Base-by-base conservation (phyloP, 1,140 invertebrate species). In the Pachypeltis micranthus region DNA sequence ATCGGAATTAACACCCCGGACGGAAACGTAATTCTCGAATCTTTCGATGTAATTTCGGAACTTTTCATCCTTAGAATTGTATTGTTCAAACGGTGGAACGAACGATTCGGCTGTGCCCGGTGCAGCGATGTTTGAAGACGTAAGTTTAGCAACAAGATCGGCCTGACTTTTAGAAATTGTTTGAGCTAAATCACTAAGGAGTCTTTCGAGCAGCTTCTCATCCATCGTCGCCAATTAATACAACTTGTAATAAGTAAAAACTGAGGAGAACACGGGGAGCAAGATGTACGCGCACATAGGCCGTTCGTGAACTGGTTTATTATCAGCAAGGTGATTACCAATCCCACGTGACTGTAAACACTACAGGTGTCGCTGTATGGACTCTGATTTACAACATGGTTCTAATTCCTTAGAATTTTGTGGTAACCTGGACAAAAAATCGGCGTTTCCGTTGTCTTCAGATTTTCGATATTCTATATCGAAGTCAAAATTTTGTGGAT, bases 181-280 rank as follows among this genome's bases (percentile, higher is more conserved):
- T 21, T 51, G 4, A 10, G 47, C 47, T 39, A n/a, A n/a, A n/a
- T n/a, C 16, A 39, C 31, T 39, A 16, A 39, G 31, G 23, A 51
- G 47, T 21, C 21, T 51, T 51, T 4, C 47, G 21, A 51, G 47
- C 47, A 51, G 4, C 23, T 51, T 51, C 31, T 51, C 47, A 51
- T 51, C 47, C 47, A 51, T 51, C 47, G 47, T 51, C 47, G 47
- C 47, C 47, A 51, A 51, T 51, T 51, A 51, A 14, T 51, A 21
- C 23, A 21, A 51, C 47, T 10, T 39, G 7, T 39, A n/a, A n/a
- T 39, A 39, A n/a, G 7, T 39, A 39, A 39, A 10, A 39, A n/a
- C n/a, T n/a, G 34, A 10, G 34, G 34, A 39, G n/a, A 39, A 39
- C n/a, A n/a, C n/a, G n/a, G n/a, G n/a, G n/a, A n/a, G n/a, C n/a